Evolutionary conservation across 2,797 vertebrate species (phyloP), one percentile per base, ranked within the genome.

Genomic region (Hydrocynus forskahlii): DNA sequence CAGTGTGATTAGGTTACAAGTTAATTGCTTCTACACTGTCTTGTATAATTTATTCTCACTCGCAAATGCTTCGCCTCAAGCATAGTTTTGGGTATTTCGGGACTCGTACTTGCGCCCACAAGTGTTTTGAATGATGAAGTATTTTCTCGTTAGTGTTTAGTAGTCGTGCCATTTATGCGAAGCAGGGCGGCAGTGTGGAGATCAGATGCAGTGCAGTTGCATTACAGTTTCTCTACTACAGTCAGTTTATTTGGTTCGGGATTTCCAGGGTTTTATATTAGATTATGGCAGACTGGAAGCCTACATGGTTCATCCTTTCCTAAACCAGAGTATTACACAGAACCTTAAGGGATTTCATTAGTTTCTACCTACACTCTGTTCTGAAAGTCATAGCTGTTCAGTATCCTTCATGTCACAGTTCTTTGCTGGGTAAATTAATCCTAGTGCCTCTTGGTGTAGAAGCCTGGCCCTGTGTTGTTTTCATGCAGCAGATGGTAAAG

Each of bases 401-500:
- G 57, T 23, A 50, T 79, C 63, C n/a, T 68, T 64, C 52, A 67
- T 83, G 63, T 74, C 81, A 73, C 14, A 68, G 38, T 43, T 29
- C 59, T 78, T 82, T 54, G 45, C 13, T 83, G 50, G 48, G 45
- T 78, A 74, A 66, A 76, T 82, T 83, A 83, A 83, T 83, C 78
- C n/a, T 79, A 55, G 60, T 35, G 59, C 0, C 17, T 57, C 59
- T 76, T 23, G 35, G 70, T 86, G 85, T 79, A 84, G 72, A 77
- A 70, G 52, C 76, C 74, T 79, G 74, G 83, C 19, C 40, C 50
- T 76, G 57, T 57, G 69, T 82, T 76, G 59, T 81, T 81, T 81
- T 77, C 84, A 84, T 76, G 70, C 76, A 90, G 81, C 91, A 93
- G 91, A 92, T 92, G 92, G 89, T 64, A 68, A 76, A 89, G 66